Percentiles rank a stretch among this genome's conserved stretches.
phyloP scores from a whole-genome alignment of 2,113 vertebrate genomes.

The Rhea americana region DNA sequence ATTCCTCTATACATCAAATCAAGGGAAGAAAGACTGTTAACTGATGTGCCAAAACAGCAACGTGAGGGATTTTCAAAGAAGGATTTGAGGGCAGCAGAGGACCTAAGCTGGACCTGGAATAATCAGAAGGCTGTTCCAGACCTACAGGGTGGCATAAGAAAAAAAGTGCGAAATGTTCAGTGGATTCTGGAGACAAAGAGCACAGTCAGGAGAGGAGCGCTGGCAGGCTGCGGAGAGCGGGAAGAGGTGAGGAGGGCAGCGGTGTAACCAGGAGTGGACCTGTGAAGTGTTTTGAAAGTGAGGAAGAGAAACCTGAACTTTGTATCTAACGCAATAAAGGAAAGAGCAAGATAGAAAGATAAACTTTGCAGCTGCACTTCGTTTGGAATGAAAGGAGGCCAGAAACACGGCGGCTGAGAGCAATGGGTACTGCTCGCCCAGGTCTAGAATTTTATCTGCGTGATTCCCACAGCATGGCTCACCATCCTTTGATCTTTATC shows the following conservation, averaged over 20 bases:
- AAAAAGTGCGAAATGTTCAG: constrained; percentile 9
- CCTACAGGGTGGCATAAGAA: constrained; percentile 17
- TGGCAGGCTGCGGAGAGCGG: not conserved
- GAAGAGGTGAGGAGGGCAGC: constrained; percentile 7
- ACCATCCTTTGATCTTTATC: constrained; percentile 37
- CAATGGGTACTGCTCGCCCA: not conserved
- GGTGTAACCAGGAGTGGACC: not conserved
- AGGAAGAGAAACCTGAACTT: not conserved
- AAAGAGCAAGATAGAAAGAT: not conserved
- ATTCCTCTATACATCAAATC: not conserved
- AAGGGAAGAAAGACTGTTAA: not conserved
- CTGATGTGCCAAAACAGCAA: not conserved
- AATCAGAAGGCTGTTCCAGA: constrained; percentile 31
- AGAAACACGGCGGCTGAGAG: not conserved
- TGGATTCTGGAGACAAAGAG: not conserved
- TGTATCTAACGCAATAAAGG: not conserved
- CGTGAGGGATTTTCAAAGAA: not conserved
- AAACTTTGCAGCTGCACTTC: constrained; percentile 12
- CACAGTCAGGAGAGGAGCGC: not conserved
- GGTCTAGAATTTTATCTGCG: not conserved
- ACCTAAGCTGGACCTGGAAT: not conserved
- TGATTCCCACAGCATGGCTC: not conserved
- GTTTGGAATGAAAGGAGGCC: not conserved
- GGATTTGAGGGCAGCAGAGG: not conserved
- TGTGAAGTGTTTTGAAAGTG: not conserved